Percentiles rank a stretch among this genome's conserved stretches.
These are phyloP conservation scores for Ptychoptera albimana DNA, from an alignment of 2,888 invertebrate species.

Conservation along the genomic window DNA sequence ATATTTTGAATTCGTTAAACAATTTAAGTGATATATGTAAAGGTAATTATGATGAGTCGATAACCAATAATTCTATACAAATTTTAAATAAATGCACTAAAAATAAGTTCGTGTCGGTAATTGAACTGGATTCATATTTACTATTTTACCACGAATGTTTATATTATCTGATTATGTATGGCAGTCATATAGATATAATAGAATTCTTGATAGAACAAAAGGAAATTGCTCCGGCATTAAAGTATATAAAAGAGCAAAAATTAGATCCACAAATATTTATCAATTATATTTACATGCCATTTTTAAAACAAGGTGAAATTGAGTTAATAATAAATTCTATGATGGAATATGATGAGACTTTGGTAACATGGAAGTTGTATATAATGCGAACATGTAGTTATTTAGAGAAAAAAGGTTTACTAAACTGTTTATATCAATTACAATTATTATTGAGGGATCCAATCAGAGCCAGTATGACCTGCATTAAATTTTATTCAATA, in stretches of 20 bases:
- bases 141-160: constrained; percentile 61
- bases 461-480: constrained; percentile 63
- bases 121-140: constrained; percentile 15
- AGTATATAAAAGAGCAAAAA: constrained; percentile 50
- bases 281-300: constrained; percentile 51
- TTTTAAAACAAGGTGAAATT: constrained; percentile 46
- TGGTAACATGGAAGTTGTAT: constrained; percentile 53
- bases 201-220: constrained; percentile 61
- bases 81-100: constrained; percentile 27
- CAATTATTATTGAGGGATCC: constrained; percentile 57
- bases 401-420: constrained; percentile 47
- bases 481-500: constrained; percentile 56
- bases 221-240: constrained; percentile 48
- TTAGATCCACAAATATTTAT: constrained; percentile 55
- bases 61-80: constrained; percentile 20
- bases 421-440: constrained; percentile 57
- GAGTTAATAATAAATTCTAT: constrained; percentile 45
- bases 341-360: constrained; percentile 45
- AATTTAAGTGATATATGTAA: constrained; percentile 39
- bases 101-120: constrained; percentile 11
- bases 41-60: constrained; percentile 31
- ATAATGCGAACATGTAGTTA: constrained; percentile 53
- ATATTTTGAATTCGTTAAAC: constrained; percentile 41
- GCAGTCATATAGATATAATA: constrained; percentile 55
- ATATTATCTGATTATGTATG: constrained; percentile 67